Percentiles rank a stretch among this genome's conserved stretches.
Conservation (phyloP, 2,888 invertebrate species). For the Cheiracanthium punctorium region DNA sequence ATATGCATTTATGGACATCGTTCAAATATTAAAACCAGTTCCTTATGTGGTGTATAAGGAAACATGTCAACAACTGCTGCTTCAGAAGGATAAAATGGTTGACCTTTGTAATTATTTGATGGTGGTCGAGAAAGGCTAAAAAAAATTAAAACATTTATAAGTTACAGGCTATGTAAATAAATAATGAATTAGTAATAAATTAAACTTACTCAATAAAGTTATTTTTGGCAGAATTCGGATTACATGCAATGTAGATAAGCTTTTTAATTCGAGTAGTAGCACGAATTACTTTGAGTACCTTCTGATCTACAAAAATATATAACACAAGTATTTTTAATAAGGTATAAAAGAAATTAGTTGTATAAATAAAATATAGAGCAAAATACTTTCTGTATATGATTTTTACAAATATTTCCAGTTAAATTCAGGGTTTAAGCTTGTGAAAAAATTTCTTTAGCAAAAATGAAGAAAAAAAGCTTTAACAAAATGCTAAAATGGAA, state of each 20-base stretch:
- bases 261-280: constrained; percentile 81
- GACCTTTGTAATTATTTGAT: constrained; percentile 88
- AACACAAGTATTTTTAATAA: too few species aligned
- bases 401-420: too few species aligned
- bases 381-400: too few species aligned
- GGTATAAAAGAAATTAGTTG: too few species aligned
- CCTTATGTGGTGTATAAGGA: constrained; percentile 94
- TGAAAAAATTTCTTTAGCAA: too few species aligned
- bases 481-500: too few species aligned
- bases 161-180: background rate
- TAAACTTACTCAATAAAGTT: constrained; percentile 85
- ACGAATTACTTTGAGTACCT: constrained; percentile 70
- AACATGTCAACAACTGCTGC: constrained; percentile 97
- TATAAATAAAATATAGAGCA: too few species aligned
- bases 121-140: constrained; percentile 83
- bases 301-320: constrained; percentile 59
- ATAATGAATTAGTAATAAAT: background rate
- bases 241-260: constrained; percentile 94
- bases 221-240: constrained; percentile 86
- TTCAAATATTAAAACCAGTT: constrained; percentile 90
- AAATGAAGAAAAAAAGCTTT: too few species aligned
- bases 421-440: too few species aligned
- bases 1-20: constrained; percentile 75
- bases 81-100: constrained; percentile 87
- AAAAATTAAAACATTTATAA: constrained; percentile 13